Conservation (phyloP, 2,797 vertebrate species). For the Premnoplex brunnescens region DNA sequence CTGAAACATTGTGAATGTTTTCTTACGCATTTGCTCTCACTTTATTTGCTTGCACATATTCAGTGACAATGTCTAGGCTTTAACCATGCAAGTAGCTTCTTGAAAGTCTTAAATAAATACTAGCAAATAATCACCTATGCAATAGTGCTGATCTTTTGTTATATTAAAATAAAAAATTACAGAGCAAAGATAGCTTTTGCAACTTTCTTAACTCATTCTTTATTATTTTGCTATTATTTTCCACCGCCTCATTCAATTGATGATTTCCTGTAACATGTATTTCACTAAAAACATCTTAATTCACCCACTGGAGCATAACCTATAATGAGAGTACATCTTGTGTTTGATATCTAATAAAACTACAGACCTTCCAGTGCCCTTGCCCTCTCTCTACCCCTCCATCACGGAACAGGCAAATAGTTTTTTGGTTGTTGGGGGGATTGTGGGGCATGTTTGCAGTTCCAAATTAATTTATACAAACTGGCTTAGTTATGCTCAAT, state of each 20-base stretch:
- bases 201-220: background rate
- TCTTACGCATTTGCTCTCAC: background rate
- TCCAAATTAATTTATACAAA: background rate
- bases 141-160: background rate
- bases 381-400: background rate
- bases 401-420: background rate
- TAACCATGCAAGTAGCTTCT: background rate
- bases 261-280: background rate
- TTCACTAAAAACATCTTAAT: background rate
- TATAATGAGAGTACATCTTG: background rate
- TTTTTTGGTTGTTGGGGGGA: background rate
- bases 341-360: background rate
- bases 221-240: background rate
- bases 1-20: background rate
- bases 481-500: background rate
- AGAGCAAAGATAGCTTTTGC: background rate
- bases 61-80: background rate
- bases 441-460: background rate
- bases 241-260: background rate
- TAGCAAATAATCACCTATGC: background rate
- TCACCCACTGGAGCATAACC: background rate
- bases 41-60: background rate
- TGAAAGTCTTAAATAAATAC: background rate
- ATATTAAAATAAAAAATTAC: background rate
- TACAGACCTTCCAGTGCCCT: fast-evolving